A percentile compares a stretch with the other conserved stretches of the same genome.
phyloP scores from a whole-genome alignment of 2,888 invertebrate species.

The Andrena marginata region DNA sequence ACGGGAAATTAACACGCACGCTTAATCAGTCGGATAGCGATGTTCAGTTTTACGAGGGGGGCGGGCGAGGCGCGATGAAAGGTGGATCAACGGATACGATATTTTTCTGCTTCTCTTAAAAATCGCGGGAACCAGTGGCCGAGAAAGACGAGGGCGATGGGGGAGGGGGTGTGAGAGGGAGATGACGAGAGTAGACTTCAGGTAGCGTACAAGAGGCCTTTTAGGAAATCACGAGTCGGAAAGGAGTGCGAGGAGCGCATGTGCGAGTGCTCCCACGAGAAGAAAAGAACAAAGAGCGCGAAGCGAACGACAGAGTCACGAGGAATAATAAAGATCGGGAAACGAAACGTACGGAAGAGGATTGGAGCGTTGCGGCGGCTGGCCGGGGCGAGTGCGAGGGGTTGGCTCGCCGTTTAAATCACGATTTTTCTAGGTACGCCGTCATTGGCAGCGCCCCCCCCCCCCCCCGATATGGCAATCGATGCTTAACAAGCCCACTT shows the following conservation, averaged over 20 bases:
- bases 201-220: conserved; percentile 47
- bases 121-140: conserved; percentile 8
- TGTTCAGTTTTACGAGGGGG: conserved; percentile 13
- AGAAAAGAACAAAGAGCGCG: conserved; percentile 61
- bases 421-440: conserved; percentile 71
- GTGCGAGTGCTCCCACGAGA: conserved; percentile 39
- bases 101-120: conserved; percentile 32
- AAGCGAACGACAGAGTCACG: conserved; percentile 56
- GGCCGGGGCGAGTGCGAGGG: conserved; percentile 14
- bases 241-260: conserved; percentile 30
- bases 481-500: conserved; percentile 69
- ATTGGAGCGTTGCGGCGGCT: conserved; percentile 29
- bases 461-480: conserved; percentile 52
- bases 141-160: neutral
- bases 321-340: conserved; percentile 70
- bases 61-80: conserved; percentile 8
- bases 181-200: conserved; percentile 31
- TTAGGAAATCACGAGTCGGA: conserved; percentile 63
- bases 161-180: neutral
- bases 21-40: conserved; percentile 24
- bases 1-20: conserved; percentile 40
- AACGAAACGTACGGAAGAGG: conserved; percentile 47
- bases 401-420: conserved; percentile 71
- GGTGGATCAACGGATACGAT: conserved; percentile 1
- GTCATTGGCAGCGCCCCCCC: conserved; percentile 60